A percentile compares a stretch with the other conserved stretches of the same genome.
Evolutionary conservation across 2,888 invertebrate genomes (phyloP).

Genomic region (Theristus sp.): DNA sequence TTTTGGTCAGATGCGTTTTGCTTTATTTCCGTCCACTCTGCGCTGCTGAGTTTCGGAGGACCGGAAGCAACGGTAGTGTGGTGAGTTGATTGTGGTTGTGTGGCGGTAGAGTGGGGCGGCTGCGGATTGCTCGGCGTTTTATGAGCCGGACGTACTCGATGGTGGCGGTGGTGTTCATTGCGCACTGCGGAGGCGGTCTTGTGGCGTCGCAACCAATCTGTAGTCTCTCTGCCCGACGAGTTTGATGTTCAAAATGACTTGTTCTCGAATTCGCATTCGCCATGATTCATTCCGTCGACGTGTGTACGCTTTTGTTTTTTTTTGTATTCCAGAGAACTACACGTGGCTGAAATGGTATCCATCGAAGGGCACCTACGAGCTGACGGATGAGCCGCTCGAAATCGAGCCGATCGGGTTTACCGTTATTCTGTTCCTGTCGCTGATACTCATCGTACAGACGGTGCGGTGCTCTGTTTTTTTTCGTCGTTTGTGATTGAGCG

Average conservation of each 20-base stretch:
- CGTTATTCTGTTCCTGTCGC: constrained; percentile 23
- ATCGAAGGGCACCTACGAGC: constrained; percentile 10
- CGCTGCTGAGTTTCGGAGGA: neutral
- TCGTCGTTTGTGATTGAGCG: neutral
- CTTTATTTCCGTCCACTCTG: neutral
- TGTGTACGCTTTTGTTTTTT: no score
- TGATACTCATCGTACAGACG: constrained; percentile 22
- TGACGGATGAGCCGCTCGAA: constrained; percentile 57
- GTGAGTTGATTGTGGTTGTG: neutral
- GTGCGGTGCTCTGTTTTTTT: constrained; percentile 9
- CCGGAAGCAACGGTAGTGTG: neutral
- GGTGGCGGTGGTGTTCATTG: no score
- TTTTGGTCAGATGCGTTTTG: neutral
- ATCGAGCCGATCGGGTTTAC: constrained; percentile 70
- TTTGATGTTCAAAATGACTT: no score
- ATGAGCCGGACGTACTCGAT: no score
- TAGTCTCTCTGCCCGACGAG: no score
- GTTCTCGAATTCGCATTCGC: no score
- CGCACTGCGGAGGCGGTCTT: no score
- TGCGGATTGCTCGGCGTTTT: no score
- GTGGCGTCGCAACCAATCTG: no score
- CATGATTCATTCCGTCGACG: no score
- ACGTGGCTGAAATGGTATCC: constrained; percentile 5
- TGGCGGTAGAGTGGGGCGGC: no score
- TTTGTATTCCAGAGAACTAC: constrained; percentile 9